These are phyloP conservation scores for Drosophila flavopinicola DNA, from an alignment of 2,888 invertebrate species.

Conservation along the genomic window DNA sequence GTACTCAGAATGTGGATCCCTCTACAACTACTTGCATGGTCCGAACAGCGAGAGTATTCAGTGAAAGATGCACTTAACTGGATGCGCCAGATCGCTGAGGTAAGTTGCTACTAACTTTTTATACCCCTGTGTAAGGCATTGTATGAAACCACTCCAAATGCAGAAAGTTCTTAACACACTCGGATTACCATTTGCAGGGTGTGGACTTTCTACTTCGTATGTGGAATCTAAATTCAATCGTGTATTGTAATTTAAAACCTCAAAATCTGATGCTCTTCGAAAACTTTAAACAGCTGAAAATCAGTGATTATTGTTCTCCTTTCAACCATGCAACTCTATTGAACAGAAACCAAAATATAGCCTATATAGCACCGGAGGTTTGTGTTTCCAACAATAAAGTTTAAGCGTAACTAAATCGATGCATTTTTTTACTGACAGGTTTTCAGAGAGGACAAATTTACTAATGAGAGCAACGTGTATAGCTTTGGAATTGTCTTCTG, in stretches of 20 bases:
- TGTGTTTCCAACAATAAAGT: not conserved
- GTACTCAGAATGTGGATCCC: slow-evolving; percentile 6
- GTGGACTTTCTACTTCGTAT: no score
- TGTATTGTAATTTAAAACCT: no score
- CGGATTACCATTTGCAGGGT: not conserved
- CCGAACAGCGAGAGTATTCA: not conserved
- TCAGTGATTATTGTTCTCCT: no score
- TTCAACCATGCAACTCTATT: no score
- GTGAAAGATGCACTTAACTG: not conserved
- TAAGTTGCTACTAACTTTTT: no score
- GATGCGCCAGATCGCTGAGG: slow-evolving; percentile 8
- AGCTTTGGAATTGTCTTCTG: slow-evolving; percentile 15
- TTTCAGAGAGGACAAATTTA: not conserved
- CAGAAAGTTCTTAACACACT: no score
- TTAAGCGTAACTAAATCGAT: not conserved
- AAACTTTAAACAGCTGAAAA: no score
- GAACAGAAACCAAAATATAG: no score
- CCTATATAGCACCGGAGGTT: slow-evolving; percentile 19
- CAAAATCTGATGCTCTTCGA: no score
- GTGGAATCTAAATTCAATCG: not conserved
- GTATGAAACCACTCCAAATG: no score
- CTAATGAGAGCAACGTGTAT: not conserved
- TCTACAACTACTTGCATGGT: slow-evolving; percentile 9
- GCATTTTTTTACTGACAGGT: not conserved
- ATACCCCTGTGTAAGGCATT: no score